Conservation (phyloP, 2,888 invertebrate genomes). For the Melanchra persicariae region DNA sequence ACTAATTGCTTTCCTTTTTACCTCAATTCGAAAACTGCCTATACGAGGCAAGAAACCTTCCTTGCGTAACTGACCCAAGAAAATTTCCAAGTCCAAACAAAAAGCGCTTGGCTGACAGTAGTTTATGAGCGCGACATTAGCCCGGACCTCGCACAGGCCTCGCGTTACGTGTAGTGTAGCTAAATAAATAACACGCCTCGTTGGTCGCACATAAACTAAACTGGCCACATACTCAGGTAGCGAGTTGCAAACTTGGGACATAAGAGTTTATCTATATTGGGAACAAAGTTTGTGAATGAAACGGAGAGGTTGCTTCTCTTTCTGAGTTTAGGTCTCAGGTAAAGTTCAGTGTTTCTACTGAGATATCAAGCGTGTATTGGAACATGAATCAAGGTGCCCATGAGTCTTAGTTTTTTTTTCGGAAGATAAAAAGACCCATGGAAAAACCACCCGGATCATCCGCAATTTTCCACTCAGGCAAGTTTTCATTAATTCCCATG, state of each 20-base stretch:
- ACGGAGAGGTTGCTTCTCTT: constrained; percentile 8
- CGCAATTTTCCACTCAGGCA: constrained; percentile 1
- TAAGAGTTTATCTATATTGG: constrained; percentile 38
- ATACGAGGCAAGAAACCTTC: neutral
- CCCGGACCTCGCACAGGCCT: constrained; percentile 33
- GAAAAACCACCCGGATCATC: neutral
- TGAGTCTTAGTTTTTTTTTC: neutral
- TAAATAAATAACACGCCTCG: constrained; percentile 61
- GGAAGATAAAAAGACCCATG: neutral
- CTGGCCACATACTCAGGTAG: constrained; percentile 40
- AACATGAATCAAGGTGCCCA: neutral
- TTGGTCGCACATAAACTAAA: constrained; percentile 53
- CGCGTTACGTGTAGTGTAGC: constrained; percentile 33
- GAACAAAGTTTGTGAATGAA: constrained; percentile 30
- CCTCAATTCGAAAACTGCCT: neutral
- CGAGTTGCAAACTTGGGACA: constrained; percentile 48
- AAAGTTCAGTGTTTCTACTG: constrained; percentile 7
- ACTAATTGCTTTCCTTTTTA: neutral
- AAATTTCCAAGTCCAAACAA: constrained; percentile 41
- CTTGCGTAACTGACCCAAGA: neutral
- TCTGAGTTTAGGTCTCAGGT: neutral
- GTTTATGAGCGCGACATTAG: constrained; percentile 49
- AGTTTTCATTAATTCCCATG: constrained; percentile 39
- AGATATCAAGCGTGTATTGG: neutral
- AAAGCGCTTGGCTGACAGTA: constrained; percentile 30